These are phyloP conservation scores for Troides oblongomaculatus DNA, from an alignment of 2,888 invertebrate genomes.

Conservation along the genomic window DNA sequence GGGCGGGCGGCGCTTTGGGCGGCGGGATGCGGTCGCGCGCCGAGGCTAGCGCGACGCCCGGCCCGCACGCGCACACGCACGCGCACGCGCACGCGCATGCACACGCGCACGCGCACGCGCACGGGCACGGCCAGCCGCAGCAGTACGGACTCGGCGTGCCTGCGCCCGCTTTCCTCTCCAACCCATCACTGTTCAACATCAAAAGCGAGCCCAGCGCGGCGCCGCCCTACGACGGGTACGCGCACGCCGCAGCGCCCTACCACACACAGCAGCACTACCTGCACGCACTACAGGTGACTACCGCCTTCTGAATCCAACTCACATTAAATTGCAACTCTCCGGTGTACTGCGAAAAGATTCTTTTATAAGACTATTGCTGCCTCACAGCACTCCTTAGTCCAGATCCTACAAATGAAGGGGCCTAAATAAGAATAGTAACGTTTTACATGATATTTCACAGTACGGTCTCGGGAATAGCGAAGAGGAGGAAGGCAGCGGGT, in stretches of 20 bases:
- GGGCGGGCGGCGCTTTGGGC: conserved; percentile 50
- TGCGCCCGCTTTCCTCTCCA: conserved; percentile 57
- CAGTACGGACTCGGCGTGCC: conserved; percentile 51
- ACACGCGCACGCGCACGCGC: conserved; percentile 51
- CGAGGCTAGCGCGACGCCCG: conserved; percentile 75
- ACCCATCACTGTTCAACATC: conserved; percentile 68
- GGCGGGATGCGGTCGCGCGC: conserved; percentile 36
- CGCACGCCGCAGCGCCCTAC: conserved; percentile 49
- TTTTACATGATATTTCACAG: conserved; percentile 40
- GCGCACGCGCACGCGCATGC: conserved; percentile 45
- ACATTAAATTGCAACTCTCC: too few relatives aligned
- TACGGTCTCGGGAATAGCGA: conserved; percentile 68
- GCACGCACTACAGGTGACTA: conserved; percentile 72
- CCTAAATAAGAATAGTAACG: background rate
- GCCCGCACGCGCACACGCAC: conserved; percentile 74
- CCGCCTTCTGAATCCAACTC: too few relatives aligned
- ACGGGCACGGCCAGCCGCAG: conserved; percentile 46
- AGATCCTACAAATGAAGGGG: background rate
- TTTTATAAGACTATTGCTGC: too few relatives aligned
- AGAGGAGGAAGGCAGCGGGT: conserved; percentile 84
- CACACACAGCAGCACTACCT: conserved; percentile 79
- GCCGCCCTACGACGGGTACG: conserved; percentile 54
- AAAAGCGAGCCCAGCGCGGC: conserved; percentile 69
- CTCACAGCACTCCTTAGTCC: too few relatives aligned
- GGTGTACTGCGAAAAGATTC: too few relatives aligned